Evolutionary conservation across 2,888 invertebrate genomes (phyloP).

Genomic region (Chrysolina haemoptera): DNA sequence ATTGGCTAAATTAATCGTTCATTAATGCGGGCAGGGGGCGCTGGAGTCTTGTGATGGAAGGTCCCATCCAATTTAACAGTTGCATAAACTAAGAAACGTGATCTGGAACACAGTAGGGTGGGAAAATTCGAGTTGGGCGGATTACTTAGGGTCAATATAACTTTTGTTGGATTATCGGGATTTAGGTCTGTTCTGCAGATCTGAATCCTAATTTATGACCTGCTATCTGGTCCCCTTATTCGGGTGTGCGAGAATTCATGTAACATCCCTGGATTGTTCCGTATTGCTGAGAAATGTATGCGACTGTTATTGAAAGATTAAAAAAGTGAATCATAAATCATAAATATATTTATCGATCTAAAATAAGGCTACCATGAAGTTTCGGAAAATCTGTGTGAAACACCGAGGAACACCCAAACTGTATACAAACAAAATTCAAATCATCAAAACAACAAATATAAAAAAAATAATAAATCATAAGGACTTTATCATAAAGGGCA

Average conservation of each 20-base stretch:
- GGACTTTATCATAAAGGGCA: no score
- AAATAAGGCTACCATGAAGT: no score
- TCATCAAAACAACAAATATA: no score
- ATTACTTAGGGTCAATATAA: slow-evolving; percentile 64
- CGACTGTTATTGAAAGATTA: neutral
- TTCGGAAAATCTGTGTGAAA: no score
- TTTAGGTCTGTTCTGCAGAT: slow-evolving; percentile 60
- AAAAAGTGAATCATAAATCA: neutral
- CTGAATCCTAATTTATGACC: slow-evolving; percentile 62
- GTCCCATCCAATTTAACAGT: slow-evolving; percentile 46
- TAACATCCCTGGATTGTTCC: slow-evolving; percentile 39
- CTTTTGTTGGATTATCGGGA: slow-evolving; percentile 64
- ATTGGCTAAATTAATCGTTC: slow-evolving; percentile 22
- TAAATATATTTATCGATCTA: no score
- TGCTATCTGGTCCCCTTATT: slow-evolving; percentile 55
- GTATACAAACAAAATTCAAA: no score
- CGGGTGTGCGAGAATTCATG: slow-evolving; percentile 51
- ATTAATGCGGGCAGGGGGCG: slow-evolving; percentile 22
- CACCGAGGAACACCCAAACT: no score
- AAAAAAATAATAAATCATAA: no score
- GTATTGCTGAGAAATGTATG: slow-evolving; percentile 7
- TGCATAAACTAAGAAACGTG: slow-evolving; percentile 58
- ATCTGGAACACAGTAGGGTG: slow-evolving; percentile 43
- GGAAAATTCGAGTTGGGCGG: slow-evolving; percentile 55
- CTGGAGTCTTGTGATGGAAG: slow-evolving; percentile 33